Evolutionary conservation across 2,797 vertebrate genomes (phyloP).

Genomic region (Myripristis jacobus): DNA sequence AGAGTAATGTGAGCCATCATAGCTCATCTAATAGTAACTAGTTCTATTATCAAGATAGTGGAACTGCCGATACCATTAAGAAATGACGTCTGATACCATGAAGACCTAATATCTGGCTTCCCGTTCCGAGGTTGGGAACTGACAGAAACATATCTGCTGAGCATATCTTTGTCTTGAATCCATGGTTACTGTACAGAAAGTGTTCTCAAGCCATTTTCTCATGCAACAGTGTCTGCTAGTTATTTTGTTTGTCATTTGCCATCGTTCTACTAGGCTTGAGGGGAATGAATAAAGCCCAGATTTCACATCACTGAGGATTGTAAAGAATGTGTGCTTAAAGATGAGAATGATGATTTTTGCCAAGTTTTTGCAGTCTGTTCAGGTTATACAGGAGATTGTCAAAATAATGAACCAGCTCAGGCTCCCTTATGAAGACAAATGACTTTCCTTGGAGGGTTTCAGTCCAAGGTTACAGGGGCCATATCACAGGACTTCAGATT

Average conservation of each 20-base stretch:
- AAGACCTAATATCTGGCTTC: constrained; percentile 5
- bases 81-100: background rate
- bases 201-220: constrained; percentile 12
- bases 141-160: constrained; percentile 32
- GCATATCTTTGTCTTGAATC: constrained; percentile 4
- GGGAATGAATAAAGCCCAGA: constrained; percentile 9
- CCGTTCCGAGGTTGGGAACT: background rate
- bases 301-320: constrained; percentile 20
- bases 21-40: background rate
- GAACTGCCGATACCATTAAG: constrained; percentile 9
- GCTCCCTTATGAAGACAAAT: too few species aligned
- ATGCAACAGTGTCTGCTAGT: constrained; percentile 10
- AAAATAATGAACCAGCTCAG: constrained; percentile 34
- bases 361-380: constrained; percentile 26
- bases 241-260: constrained; percentile 15
- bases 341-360: constrained; percentile 18
- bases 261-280: constrained; percentile 22
- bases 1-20: background rate
- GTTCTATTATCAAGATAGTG: background rate
- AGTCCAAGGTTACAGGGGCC: too few species aligned
- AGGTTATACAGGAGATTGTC: constrained; percentile 49
- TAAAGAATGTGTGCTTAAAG: constrained; percentile 46
- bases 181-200: constrained; percentile 30
- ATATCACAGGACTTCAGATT: too few species aligned
- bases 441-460: too few species aligned